Evolutionary conservation across 1,140 invertebrate genomes (phyloP).

Genomic region (Bursaphelenchus mucronatus): DNA sequence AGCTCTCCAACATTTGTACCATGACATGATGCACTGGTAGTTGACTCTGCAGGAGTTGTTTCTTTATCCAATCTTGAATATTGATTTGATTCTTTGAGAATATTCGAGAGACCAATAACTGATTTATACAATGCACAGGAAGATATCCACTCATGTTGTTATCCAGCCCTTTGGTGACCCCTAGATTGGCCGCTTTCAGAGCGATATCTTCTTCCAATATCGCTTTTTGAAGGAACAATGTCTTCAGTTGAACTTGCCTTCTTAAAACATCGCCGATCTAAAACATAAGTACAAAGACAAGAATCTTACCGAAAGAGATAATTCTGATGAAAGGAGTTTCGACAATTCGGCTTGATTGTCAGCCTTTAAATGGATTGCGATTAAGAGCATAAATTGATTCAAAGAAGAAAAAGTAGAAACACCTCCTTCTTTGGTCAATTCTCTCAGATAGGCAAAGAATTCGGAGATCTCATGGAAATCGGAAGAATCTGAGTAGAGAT

Average conservation of each 20-base stretch:
- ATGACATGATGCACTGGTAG: conserved; percentile 36
- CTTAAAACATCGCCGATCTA: neutral
- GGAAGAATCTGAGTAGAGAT: conserved; percentile 3
- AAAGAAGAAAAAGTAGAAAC: conserved; percentile 12
- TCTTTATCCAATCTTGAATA: conserved; percentile 40
- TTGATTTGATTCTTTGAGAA: conserved; percentile 85
- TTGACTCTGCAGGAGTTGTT: conserved; percentile 34
- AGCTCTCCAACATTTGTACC: conserved; percentile 36
- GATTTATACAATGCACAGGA: conserved; percentile 94
- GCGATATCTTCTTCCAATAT: conserved; percentile 29
- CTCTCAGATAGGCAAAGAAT: conserved; percentile 23
- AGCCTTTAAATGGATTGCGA: conserved; percentile 28
- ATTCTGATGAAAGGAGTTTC: conserved; percentile 16
- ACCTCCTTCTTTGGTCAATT: conserved; percentile 11
- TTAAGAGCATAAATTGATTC: conserved; percentile 27
- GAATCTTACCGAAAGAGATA: conserved; percentile 16
- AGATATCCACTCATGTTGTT: conserved; percentile 83
- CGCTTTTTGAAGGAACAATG: conserved; percentile 18
- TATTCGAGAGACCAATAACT: conserved; percentile 84
- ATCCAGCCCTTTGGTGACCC: conserved; percentile 82
- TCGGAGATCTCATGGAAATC: conserved; percentile 12
- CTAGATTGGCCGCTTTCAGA: conserved; percentile 77
- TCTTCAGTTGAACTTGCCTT: conserved; percentile 2
- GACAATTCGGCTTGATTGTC: conserved; percentile 25
- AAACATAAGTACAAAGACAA: neutral